Conservation (phyloP, 2,888 invertebrate genomes). For the Plebejus melissa region DNA sequence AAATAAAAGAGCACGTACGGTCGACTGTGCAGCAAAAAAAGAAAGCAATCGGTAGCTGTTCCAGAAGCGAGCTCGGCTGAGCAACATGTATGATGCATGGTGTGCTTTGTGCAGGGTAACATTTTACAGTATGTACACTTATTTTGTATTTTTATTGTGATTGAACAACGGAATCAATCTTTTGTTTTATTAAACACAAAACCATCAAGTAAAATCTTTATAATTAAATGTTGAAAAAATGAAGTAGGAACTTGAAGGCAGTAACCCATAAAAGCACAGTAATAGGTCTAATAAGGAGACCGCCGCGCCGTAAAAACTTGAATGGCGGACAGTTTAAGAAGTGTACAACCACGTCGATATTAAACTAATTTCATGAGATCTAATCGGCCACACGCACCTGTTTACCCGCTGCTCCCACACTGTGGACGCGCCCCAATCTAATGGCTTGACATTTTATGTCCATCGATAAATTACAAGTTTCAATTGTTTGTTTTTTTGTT, state of each 20-base stretch:
- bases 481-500: slow-evolving; percentile 49
- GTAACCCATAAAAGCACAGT: slow-evolving; percentile 1
- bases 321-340: slow-evolving; percentile 22
- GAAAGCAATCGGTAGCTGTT: slow-evolving; percentile 55
- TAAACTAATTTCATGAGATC: slow-evolving; percentile 28
- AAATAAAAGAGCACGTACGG: slow-evolving; percentile 16
- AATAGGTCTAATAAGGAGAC: slow-evolving; percentile 4
- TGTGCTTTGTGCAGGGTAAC: slow-evolving; percentile 27
- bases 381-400: slow-evolving; percentile 27
- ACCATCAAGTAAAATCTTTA: neutral
- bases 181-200: slow-evolving; percentile 11
- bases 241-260: neutral
- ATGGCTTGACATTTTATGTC: slow-evolving; percentile 39
- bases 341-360: slow-evolving; percentile 23
- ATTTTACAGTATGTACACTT: slow-evolving; percentile 6
- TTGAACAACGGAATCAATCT: neutral
- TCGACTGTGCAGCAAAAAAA: slow-evolving; percentile 43
- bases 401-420: slow-evolving; percentile 25
- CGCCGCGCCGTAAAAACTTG: slow-evolving; percentile 15
- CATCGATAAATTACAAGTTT: slow-evolving; percentile 44
- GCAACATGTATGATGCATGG: slow-evolving; percentile 49
- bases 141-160: neutral
- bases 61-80: slow-evolving; percentile 41
- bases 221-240: neutral
- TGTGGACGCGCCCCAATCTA: slow-evolving; percentile 28